These are phyloP conservation scores for Cebus imitator DNA, from an alignment of 2,113 vertebrate species.

Conservation along the genomic window DNA sequence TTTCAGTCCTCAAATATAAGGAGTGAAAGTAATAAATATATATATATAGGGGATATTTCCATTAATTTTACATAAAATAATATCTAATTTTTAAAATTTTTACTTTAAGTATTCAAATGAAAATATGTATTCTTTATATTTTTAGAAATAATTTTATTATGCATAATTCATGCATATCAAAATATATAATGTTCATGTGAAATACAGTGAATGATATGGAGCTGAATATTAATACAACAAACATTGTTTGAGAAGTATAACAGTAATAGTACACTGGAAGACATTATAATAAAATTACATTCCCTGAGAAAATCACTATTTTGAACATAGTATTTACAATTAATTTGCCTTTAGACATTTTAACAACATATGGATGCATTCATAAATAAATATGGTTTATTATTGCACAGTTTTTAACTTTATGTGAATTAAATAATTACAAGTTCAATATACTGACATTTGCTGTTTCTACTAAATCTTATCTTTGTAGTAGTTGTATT, in stretches of 20 bases:
- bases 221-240: background rate
- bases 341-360: background rate
- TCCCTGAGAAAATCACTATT: background rate
- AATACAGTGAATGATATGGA: background rate
- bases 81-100: background rate
- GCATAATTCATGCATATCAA: background rate
- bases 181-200: background rate
- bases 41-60: background rate
- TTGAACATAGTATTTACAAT: background rate
- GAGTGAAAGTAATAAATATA: background rate
- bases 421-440: background rate
- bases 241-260: background rate
- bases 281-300: background rate
- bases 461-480: background rate
- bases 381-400: background rate
- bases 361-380: background rate
- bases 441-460: background rate
- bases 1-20: background rate
- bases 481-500: background rate
- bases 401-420: background rate
- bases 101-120: background rate
- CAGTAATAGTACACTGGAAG: background rate
- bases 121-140: background rate
- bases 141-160: background rate
- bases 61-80: background rate